phyloP scores from a whole-genome alignment of 92 coral and sea anemone genomes.

The Phenganax marumi region DNA sequence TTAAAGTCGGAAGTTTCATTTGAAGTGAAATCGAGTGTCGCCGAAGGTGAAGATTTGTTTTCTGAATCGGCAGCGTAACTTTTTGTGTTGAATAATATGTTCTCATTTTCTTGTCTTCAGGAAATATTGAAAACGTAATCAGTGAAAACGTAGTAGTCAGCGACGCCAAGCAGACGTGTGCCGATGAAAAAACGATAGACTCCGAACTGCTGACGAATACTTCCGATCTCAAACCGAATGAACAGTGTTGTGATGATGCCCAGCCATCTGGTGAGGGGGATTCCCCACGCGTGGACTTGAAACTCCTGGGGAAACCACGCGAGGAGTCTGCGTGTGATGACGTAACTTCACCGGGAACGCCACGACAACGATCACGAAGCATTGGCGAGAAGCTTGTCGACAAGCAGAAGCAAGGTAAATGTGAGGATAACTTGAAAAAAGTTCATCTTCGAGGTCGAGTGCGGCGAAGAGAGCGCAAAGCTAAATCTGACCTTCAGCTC shows the following conservation, averaged over 20 bases:
- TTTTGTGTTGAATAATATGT: neutral
- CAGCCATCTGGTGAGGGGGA: constrained; percentile 1
- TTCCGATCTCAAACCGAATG: neutral
- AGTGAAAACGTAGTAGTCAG: neutral
- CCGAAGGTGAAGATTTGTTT: neutral
- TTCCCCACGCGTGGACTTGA: neutral
- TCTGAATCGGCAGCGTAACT: neutral
- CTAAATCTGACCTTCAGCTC: constrained; percentile 43
- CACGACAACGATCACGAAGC: constrained; percentile 28
- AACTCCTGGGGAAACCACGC: neutral
- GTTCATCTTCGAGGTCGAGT: constrained; percentile 32
- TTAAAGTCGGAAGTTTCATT: no score
- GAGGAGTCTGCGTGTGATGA: neutral
- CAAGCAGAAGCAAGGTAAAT: constrained; percentile 34
- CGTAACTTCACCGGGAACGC: neutral
- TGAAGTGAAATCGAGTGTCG: neutral
- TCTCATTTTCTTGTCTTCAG: neutral
- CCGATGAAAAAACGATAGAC: neutral
- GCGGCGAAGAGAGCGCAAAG: constrained; percentile 35
- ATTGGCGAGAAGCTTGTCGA: constrained; percentile 29
- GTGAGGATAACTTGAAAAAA: constrained; percentile 26
- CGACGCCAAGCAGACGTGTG: neutral
- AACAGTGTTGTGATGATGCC: neutral
- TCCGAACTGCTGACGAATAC: neutral
- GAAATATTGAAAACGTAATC: neutral